Conservation (phyloP, 2,113 vertebrate species). For the Paralichthys olivaceus region DNA sequence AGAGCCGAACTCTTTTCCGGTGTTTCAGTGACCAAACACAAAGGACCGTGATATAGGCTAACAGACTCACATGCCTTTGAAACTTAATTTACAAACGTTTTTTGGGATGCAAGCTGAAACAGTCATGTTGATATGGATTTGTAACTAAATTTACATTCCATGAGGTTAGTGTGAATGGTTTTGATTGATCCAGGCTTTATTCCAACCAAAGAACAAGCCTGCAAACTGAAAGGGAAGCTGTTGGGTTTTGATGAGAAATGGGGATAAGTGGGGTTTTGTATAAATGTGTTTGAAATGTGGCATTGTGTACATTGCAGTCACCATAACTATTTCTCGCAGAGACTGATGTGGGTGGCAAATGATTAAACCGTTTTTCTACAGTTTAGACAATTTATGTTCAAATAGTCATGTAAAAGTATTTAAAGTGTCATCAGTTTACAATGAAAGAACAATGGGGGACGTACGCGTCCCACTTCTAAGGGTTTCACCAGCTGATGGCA, state of each 20-base stretch:
- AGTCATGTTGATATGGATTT: neutral
- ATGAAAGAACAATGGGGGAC: neutral
- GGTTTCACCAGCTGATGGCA: neutral
- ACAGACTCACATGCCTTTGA: neutral
- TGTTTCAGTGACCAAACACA: conserved; percentile 32
- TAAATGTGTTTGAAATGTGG: no score
- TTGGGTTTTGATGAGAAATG: no score
- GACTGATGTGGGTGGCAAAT: no score
- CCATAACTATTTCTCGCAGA: no score
- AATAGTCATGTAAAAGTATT: neutral
- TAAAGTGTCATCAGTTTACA: neutral
- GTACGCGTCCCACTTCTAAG: neutral
- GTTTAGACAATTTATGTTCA: neutral
- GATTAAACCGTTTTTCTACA: no score
- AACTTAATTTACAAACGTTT: neutral
- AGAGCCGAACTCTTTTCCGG: neutral
- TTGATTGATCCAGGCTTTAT: no score
- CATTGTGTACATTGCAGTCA: no score
- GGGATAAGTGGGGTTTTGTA: no score
- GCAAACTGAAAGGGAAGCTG: no score
- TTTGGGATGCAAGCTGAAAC: neutral
- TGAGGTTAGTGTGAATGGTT: neutral
- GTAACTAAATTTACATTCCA: neutral
- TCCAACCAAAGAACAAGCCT: no score
- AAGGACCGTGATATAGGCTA: neutral